Percentiles rank a stretch among this genome's conserved stretches.
phyloP scores from a whole-genome alignment of 2,113 vertebrate genomes.

The Telmatochromis brachygnathus region DNA sequence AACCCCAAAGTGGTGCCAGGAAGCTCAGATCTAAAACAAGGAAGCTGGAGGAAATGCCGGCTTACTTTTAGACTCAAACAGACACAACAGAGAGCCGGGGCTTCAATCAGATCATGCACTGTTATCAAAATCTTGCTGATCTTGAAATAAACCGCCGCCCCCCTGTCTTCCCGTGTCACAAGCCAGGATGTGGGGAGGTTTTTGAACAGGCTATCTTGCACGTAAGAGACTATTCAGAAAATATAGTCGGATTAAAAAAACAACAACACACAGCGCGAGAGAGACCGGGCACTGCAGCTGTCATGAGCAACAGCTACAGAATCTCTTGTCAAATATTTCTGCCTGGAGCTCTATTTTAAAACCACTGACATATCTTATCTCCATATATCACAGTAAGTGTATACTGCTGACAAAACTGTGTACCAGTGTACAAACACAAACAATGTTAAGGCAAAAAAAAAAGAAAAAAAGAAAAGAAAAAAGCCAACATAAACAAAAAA shows the following conservation, averaged over 20 bases:
- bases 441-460: background rate
- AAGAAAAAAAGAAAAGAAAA: background rate
- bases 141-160: background rate
- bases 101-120: conserved; percentile 32
- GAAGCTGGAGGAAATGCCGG: conserved; percentile 39
- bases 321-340: background rate
- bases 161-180: conserved; percentile 1
- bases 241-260: background rate
- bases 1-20: conserved; percentile 18
- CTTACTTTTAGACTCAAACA: conserved; percentile 11
- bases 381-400: background rate
- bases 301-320: background rate
- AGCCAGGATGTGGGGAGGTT: background rate
- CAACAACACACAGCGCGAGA: background rate
- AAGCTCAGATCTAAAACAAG: conserved; percentile 50
- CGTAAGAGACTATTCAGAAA: background rate
- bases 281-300: background rate
- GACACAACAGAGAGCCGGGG: conserved; percentile 30
- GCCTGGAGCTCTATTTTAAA: background rate
- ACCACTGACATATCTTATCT: background rate
- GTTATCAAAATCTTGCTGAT: conserved; percentile 21
- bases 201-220: background rate
- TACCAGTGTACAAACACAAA: background rate
- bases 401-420: background rate
- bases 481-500: background rate